These are phyloP conservation scores for Arenaria interpres DNA, from an alignment of 2,113 vertebrate species.

Conservation along the genomic window DNA sequence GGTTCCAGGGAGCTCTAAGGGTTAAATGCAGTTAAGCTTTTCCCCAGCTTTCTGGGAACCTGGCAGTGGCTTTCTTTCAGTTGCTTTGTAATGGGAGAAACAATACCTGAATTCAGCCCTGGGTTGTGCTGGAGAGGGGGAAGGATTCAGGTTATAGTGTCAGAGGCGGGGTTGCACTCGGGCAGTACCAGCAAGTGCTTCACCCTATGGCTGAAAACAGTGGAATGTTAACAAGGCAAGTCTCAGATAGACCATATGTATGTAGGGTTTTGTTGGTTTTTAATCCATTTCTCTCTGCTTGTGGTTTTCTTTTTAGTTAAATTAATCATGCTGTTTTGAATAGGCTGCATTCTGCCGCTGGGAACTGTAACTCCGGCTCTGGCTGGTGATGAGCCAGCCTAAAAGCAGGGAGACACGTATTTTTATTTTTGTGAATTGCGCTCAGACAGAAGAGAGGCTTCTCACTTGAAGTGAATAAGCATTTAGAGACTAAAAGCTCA, in stretches of 20 bases:
- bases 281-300: constrained; percentile 64
- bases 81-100: constrained; percentile 38
- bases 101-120: constrained; percentile 64
- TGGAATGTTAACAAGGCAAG: constrained; percentile 63
- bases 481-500: not conserved
- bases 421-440: not conserved
- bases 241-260: constrained; percentile 44
- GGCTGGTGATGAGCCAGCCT: constrained; percentile 30
- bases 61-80: constrained; percentile 51
- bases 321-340: constrained; percentile 55
- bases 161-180: not conserved
- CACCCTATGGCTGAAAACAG: constrained; percentile 31
- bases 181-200: constrained; percentile 18
- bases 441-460: not conserved
- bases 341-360: constrained; percentile 27
- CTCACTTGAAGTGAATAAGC: not conserved
- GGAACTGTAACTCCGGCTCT: not conserved
- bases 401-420: not conserved
- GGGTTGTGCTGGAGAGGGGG: constrained; percentile 7
- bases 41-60: constrained; percentile 46
- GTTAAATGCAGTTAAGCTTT: constrained; percentile 44
- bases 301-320: constrained; percentile 51
- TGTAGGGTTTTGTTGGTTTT: constrained; percentile 49
- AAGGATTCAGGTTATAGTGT: constrained; percentile 50
- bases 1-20: not conserved